phyloP scores from a whole-genome alignment of 1,140 invertebrate genomes.

The Paralvinella palmiformis region DNA sequence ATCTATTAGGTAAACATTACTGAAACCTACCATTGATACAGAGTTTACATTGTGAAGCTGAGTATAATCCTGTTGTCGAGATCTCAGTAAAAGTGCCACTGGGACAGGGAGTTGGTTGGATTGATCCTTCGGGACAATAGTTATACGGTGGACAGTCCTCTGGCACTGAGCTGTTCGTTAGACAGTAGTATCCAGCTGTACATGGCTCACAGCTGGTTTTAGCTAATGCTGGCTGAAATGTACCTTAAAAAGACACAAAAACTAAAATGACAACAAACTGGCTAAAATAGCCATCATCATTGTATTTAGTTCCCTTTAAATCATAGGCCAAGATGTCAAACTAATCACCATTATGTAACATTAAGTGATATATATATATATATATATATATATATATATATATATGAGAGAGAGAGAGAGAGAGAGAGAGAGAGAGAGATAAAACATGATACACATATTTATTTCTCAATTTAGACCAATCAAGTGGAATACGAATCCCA shows the following conservation, averaged over 20 bases:
- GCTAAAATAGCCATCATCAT: no score
- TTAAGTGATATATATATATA: no score
- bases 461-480: no score
- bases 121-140: slow-evolving; percentile 38
- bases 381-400: no score
- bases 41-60: slow-evolving; percentile 26
- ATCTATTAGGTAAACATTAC: no score
- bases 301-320: no score
- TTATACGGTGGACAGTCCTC: slow-evolving; percentile 32
- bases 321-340: no score
- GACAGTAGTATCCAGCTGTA: slow-evolving; percentile 34
- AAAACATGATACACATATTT: no score
- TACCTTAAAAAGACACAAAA: slow-evolving; percentile 24
- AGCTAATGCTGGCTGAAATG: slow-evolving; percentile 32
- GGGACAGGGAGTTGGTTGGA: slow-evolving; percentile 30
- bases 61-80: slow-evolving; percentile 25
- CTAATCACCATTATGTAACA: no score
- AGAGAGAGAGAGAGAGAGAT: no score
- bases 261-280: neutral
- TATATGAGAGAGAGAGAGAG: no score
- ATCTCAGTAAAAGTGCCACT: slow-evolving; percentile 36
- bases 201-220: slow-evolving; percentile 29
- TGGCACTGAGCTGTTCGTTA: slow-evolving; percentile 32
- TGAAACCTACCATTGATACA: slow-evolving; percentile 38
- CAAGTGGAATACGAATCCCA: no score